Percentiles rank a stretch among this genome's conserved stretches.
Evolutionary conservation across 1,140 invertebrate genomes (phyloP).

Genomic region (Aphelenchoides avenae): DNA sequence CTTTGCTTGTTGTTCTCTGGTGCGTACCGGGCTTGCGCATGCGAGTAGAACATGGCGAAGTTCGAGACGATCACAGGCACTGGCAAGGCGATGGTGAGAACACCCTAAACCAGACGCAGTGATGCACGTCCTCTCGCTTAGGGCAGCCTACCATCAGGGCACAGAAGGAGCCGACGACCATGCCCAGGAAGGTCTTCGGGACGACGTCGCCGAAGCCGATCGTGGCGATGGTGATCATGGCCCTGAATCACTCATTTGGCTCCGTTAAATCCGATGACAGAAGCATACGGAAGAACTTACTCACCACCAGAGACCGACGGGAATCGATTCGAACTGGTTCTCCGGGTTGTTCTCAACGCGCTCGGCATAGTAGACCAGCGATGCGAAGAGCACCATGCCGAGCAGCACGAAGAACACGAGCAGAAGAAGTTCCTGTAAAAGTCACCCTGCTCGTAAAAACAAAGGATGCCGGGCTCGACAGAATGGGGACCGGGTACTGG

Average conservation of each 20-base stretch:
- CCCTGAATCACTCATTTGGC: constrained; percentile 42
- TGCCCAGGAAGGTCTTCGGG: constrained; percentile 62
- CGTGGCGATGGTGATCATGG: constrained; percentile 64
- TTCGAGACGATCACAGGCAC: constrained; percentile 96
- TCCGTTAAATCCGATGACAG: constrained; percentile 86
- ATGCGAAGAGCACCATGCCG: constrained; percentile 83
- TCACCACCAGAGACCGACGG: constrained; percentile 63
- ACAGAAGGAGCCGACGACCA: constrained; percentile 82
- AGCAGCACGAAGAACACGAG: constrained; percentile 77
- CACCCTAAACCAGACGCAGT: neutral
- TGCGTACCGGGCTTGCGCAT: constrained; percentile 76
- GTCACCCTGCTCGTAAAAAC: too few species aligned
- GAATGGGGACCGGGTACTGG: too few species aligned
- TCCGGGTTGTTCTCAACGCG: constrained; percentile 71
- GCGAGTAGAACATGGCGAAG: constrained; percentile 95
- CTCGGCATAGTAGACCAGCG: constrained; percentile 96
- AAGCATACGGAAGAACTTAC: neutral
- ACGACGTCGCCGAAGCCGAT: constrained; percentile 75
- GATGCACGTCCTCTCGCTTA: neutral
- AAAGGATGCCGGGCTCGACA: too few species aligned
- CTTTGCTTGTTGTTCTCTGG: too few species aligned
- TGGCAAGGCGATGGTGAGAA: constrained; percentile 64
- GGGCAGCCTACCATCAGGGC: constrained; percentile 76
- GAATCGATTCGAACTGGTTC: constrained; percentile 54
- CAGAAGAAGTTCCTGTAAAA: constrained; percentile 86